These are phyloP conservation scores for Vulpes lagopus DNA, from an alignment of 2,113 vertebrate species.

Conservation along the genomic window DNA sequence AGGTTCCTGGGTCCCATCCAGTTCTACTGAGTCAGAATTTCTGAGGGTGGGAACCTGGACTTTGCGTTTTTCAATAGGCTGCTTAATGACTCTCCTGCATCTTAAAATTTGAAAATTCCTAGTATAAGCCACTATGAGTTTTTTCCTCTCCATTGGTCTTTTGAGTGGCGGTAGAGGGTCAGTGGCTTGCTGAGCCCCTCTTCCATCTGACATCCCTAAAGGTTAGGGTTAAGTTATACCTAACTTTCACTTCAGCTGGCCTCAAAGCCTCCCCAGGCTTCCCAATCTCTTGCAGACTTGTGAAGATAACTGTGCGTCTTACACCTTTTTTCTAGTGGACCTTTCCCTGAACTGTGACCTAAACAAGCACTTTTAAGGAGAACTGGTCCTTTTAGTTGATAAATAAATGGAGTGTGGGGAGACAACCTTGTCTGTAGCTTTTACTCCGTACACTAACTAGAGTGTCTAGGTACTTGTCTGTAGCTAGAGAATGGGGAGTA, in stretches of 20 bases:
- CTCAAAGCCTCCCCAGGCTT: background rate
- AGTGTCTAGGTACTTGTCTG: background rate
- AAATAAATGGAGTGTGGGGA: background rate
- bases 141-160: background rate
- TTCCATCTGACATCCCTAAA: background rate
- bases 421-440: background rate
- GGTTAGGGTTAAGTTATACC: background rate
- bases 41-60: background rate
- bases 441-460: background rate
- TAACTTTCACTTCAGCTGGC: background rate
- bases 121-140: background rate
- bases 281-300: background rate
- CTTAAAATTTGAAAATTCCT: background rate
- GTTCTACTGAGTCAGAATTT: background rate
- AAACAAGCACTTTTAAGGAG: background rate
- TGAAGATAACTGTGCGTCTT: background rate
- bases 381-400: background rate
- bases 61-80: background rate
- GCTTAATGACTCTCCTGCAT: background rate
- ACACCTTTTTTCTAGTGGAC: background rate
- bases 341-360: background rate
- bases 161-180: background rate
- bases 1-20: background rate
- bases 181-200: background rate
- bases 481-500: background rate